Percentiles rank a stretch among this genome's conserved stretches.
Evolutionary conservation across 1,140 invertebrate species (phyloP).

Genomic region (Drosophila sulfurigaster): DNA sequence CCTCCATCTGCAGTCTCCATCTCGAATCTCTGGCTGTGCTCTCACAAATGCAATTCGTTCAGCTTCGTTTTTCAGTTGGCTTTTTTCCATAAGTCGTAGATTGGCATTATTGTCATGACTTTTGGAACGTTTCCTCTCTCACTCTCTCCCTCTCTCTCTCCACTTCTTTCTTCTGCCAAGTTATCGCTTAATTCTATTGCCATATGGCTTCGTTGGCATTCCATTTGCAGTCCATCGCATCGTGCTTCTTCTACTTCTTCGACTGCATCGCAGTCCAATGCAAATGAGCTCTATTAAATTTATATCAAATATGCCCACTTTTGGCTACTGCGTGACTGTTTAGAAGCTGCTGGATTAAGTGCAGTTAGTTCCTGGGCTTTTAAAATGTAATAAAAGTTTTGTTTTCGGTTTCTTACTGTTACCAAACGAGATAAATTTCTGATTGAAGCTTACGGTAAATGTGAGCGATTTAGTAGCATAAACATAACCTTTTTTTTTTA

Average conservation of each 20-base stretch:
- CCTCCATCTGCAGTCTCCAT: constrained; percentile 18
- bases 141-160: neutral
- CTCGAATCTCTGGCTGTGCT: constrained; percentile 15
- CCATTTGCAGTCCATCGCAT: constrained; percentile 40
- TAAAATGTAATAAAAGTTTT: constrained; percentile 46
- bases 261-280: constrained; percentile 36
- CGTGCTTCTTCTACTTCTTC: neutral
- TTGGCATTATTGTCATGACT: constrained; percentile 81
- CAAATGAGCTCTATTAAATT: constrained; percentile 76
- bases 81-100: constrained; percentile 77
- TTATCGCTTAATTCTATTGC: constrained; percentile 77
- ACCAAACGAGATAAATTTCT: neutral
- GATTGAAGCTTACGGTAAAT: constrained; percentile 15
- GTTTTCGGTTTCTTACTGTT: constrained; percentile 27
- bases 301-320: constrained; percentile 51
- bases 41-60: constrained; percentile 77
- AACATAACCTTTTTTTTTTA: neutral
- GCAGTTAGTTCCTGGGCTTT: constrained; percentile 45
- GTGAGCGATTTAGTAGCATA: neutral
- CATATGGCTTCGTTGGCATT: constrained; percentile 41
- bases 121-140: constrained; percentile 19
- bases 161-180: neutral
- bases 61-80: constrained; percentile 73
- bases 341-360: constrained; percentile 35
- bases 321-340: constrained; percentile 49